Percentiles rank a stretch among this genome's conserved stretches.
Conservation (phyloP, 1,140 invertebrate genomes). For the Cotesia vestalis region DNA sequence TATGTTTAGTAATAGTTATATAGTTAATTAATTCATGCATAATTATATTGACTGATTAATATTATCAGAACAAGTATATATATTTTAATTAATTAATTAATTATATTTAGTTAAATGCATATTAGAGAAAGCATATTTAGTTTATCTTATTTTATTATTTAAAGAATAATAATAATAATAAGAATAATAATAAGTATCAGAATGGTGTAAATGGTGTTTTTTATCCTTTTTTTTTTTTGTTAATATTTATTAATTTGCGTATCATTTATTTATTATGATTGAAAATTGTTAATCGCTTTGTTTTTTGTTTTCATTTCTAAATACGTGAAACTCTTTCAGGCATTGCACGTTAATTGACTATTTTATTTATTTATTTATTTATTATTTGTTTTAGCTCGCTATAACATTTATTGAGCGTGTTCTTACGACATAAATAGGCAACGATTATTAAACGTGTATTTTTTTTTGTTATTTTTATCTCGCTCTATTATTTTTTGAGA, state of each 20-base stretch:
- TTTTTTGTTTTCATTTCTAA: conserved; percentile 12
- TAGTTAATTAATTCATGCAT: no score
- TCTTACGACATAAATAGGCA: conserved; percentile 62
- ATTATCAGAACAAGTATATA: no score
- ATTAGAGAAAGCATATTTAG: conserved; percentile 21
- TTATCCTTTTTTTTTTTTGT: conserved; percentile 2
- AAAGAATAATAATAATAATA: no score
- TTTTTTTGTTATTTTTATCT: conserved; percentile 31
- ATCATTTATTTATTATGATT: conserved; percentile 1
- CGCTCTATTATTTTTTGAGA: conserved; percentile 33
- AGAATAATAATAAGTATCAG: neutral
- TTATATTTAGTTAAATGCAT: conserved; percentile 7
- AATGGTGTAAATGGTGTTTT: conserved; percentile 2
- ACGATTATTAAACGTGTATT: conserved; percentile 48
- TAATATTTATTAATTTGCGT: neutral
- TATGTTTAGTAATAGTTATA: no score
- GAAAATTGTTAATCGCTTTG: neutral
- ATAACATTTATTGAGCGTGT: conserved; percentile 62
- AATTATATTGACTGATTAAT: no score
- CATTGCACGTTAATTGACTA: conserved; percentile 62
- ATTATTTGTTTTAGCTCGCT: conserved; percentile 46
- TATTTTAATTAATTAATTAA: neutral
- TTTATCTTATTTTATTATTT: neutral
- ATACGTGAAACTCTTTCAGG: conserved; percentile 51
- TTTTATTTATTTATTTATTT: conserved; percentile 41